Percentiles rank a stretch among this genome's conserved stretches.
These are phyloP conservation scores for Eulemur albifrons DNA, from an alignment of 2,797 vertebrate genomes.

Conservation along the genomic window DNA sequence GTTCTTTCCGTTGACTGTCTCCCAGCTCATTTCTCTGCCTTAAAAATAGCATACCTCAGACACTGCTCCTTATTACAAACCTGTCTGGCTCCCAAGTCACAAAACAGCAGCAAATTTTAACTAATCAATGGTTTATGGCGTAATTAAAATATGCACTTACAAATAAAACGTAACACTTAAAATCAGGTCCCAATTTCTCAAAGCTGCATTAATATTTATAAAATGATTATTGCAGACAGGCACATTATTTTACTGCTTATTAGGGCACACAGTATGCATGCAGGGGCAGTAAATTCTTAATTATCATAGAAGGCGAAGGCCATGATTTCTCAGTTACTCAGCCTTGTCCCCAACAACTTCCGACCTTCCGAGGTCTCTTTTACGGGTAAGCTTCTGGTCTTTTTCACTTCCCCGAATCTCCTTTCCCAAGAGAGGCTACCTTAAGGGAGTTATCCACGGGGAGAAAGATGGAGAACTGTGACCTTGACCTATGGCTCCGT, in stretches of 20 bases:
- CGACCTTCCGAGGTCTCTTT: not conserved
- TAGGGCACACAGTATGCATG: conserved; percentile 70
- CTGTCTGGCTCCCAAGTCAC: conserved; percentile 80
- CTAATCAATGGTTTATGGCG: conserved; percentile 84
- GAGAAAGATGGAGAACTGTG: not conserved
- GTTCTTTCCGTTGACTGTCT: not conserved
- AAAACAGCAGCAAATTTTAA: conserved; percentile 82
- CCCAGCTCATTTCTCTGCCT: conserved; percentile 38
- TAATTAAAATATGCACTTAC: conserved; percentile 84
- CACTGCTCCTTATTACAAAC: conserved; percentile 77
- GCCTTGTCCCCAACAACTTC: not conserved
- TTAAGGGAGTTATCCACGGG: not conserved
- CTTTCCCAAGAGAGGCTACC: not conserved
- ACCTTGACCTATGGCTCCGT: not conserved
- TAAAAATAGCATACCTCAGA: conserved; percentile 78
- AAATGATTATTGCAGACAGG: conserved; percentile 81
- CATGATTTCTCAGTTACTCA: not conserved
- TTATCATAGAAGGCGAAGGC: conserved; percentile 48
- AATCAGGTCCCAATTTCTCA: conserved; percentile 80
- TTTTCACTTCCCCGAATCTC: not conserved
- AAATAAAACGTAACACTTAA: conserved; percentile 85
- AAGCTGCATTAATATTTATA: conserved; percentile 84
- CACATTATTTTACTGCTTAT: conserved; percentile 83
- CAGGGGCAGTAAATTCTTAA: conserved; percentile 78
- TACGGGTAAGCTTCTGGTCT: not conserved